Conservation (phyloP, 2,113 vertebrate species). For the Brachionichthys hirsutus region DNA sequence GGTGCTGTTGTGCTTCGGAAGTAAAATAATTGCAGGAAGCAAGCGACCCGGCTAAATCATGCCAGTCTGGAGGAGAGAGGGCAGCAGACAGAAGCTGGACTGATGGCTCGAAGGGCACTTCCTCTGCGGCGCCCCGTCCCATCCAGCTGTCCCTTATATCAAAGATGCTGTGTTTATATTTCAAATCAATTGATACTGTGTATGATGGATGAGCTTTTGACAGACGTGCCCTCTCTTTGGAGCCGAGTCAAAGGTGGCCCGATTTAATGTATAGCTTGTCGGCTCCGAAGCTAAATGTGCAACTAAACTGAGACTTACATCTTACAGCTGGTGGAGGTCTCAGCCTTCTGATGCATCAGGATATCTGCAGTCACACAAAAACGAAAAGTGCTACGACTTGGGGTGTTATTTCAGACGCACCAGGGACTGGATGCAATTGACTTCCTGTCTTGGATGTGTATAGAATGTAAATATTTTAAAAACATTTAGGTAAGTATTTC, state of each 20-base stretch:
- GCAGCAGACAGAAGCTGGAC: constrained; percentile 70
- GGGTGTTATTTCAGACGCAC: constrained; percentile 66
- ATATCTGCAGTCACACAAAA: constrained; percentile 70
- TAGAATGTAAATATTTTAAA: too few species aligned
- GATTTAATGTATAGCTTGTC: constrained; percentile 79
- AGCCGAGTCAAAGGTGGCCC: constrained; percentile 75
- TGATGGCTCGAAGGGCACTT: constrained; percentile 70
- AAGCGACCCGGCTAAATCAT: constrained; percentile 73
- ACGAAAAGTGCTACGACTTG: constrained; percentile 75
- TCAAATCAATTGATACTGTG: constrained; percentile 78
- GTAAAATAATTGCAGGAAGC: constrained; percentile 78
- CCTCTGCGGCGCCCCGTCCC: constrained; percentile 50
- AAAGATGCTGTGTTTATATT: constrained; percentile 81
- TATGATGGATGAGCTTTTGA: constrained; percentile 80
- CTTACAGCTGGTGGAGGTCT: constrained; percentile 35
- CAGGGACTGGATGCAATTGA: constrained; percentile 56
- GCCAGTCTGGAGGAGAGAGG: constrained; percentile 59
- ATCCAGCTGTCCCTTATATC: constrained; percentile 77
- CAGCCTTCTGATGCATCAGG: constrained; percentile 64
- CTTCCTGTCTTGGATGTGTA: constrained; percentile 25
- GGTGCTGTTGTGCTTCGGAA: constrained; percentile 71
- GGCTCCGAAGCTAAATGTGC: constrained; percentile 70
- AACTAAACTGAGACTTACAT: constrained; percentile 75
- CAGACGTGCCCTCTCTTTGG: constrained; percentile 74
- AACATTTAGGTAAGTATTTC: constrained; percentile 16